These are phyloP conservation scores for Eptesicus fuscus DNA, from an alignment of 2,113 vertebrate genomes.

Conservation along the genomic window DNA sequence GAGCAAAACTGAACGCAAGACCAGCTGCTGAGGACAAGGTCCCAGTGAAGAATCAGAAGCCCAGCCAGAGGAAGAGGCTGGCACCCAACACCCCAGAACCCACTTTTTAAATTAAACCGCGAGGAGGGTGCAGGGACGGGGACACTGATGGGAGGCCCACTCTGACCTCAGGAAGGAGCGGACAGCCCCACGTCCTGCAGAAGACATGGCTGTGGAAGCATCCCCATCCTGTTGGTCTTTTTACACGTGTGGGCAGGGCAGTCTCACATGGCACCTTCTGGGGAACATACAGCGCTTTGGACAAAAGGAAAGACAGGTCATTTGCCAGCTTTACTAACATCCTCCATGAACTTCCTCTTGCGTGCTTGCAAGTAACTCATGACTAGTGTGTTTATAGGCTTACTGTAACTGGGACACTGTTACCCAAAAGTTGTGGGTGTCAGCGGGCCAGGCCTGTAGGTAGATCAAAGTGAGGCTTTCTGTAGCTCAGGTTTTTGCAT, in stretches of 20 bases:
- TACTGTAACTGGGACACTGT: not conserved
- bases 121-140: not conserved
- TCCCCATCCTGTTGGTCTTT: not conserved
- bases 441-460: rapidly evolving
- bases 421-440: not conserved
- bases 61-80: not conserved
- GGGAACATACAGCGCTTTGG: not conserved
- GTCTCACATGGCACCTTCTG: not conserved
- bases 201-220: not conserved
- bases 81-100: not conserved
- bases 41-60: not conserved
- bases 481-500: not conserved
- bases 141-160: rapidly evolving
- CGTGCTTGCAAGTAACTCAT: not conserved
- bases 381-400: not conserved
- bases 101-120: not conserved
- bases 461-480: not conserved
- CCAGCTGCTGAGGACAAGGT: not conserved
- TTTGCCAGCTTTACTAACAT: not conserved
- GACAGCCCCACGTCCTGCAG: rapidly evolving
- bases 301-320: not conserved
- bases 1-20: not conserved
- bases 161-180: not conserved
- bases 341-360: not conserved
- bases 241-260: too few relatives aligned